Base-by-base conservation (phyloP, 2,888 invertebrate species). In the Cerceris rybyensis region DNA sequence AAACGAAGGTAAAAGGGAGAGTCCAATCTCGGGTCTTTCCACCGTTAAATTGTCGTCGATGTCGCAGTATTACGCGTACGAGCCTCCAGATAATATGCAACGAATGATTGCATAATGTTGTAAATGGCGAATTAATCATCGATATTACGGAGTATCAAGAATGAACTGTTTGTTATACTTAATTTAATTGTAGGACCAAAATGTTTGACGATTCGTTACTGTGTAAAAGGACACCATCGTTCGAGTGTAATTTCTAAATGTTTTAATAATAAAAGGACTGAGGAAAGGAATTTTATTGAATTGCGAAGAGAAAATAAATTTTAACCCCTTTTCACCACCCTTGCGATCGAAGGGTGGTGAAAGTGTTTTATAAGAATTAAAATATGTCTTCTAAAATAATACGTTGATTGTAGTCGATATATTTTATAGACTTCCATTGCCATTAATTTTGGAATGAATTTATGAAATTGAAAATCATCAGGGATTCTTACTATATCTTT, bases 221-320 rank as follows among this genome's bases (percentile, higher is more conserved):
- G 76, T 84, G 28, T 28, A 28, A 84, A 88, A 84, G 83, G 83
- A 85, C 81, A 80, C 79, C 81, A 81, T 84, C 86, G 86, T 90
- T 86, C 86, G 82, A 87, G 84, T 91, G 90, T 91, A 91, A 89
- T 91, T 91, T 91, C 89, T 90, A 90, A 91, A 90, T 90, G 90
- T 91, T 91, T 91, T 89, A 90, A 86, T 90, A 91, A 91, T 90
- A 91, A 91, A 90, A 90, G 28, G 28, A 75, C 68, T 70, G 77
- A 60, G 65, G 71, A 72, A 85, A 80, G 76, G 28, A 54, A n/a
- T 42, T 28, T 28, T 1, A 28, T 28, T 4, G 28, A 28, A 28
- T 28, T 28, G 28, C 4, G 28, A 28, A 28, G 28, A 28, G 28
- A 4, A 28, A 28, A 28, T 28, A 4, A 28, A 28, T 28, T 28